A percentile compares a stretch with the other conserved stretches of the same genome.
Conservation (phyloP, 2,113 vertebrate species). For the Oreotrochilus melanogaster region DNA sequence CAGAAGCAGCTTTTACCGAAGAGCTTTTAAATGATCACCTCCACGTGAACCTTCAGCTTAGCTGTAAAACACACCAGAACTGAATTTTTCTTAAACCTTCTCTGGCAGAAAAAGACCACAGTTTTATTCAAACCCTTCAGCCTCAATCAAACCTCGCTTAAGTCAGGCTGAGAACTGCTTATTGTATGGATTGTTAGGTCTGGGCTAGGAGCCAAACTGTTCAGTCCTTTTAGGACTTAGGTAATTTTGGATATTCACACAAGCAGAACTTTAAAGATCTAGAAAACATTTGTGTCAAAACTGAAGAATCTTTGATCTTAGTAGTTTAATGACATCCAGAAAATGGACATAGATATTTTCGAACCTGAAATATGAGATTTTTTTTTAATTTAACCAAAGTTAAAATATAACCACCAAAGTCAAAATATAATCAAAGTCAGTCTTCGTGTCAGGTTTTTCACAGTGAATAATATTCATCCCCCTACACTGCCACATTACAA, state of each 20-base stretch:
- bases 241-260: neutral
- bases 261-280: neutral
- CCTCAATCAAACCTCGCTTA: neutral
- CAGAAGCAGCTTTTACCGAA: neutral
- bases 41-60: neutral
- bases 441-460: neutral
- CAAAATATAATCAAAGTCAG: neutral
- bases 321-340: neutral
- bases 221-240: neutral
- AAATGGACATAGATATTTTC: neutral
- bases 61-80: neutral
- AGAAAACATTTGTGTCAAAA: neutral
- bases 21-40: neutral
- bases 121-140: neutral
- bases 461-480: neutral
- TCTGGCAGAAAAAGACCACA: neutral
- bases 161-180: neutral
- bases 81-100: neutral
- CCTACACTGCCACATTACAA: neutral
- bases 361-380: too few species aligned
- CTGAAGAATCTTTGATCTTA: neutral
- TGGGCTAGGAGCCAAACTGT: neutral
- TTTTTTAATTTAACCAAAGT: neutral
- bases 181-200: neutral
- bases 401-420: neutral